These are phyloP conservation scores for Epiblema foenella DNA, from an alignment of 2,888 invertebrate species.

Conservation along the genomic window DNA sequence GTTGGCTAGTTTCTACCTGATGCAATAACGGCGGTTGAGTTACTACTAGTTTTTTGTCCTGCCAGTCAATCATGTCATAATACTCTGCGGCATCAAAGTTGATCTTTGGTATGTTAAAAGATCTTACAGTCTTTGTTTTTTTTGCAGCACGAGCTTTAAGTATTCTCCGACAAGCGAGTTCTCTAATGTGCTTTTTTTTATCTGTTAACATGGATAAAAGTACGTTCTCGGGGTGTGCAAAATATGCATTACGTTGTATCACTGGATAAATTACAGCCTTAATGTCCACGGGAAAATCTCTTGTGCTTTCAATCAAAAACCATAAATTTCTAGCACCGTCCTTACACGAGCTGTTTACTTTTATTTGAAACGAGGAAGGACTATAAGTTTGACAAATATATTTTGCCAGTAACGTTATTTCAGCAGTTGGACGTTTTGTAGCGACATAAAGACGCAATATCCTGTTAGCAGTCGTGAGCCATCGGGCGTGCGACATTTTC, in stretches of 20 bases:
- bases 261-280: slow-evolving; percentile 3
- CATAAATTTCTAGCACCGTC: slow-evolving; percentile 19
- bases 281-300: slow-evolving; percentile 8
- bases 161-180: not conserved
- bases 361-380: slow-evolving; percentile 14
- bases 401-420: not conserved
- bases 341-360: slow-evolving; percentile 10
- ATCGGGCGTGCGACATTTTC: slow-evolving; percentile 45
- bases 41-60: too few relatives aligned
- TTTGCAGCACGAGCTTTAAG: not conserved
- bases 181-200: not conserved
- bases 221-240: slow-evolving; percentile 3
- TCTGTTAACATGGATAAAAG: not conserved
- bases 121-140: not conserved
- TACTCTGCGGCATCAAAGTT: slow-evolving; percentile 15
- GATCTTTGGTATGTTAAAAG: slow-evolving; percentile 9
- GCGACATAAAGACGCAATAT: slow-evolving; percentile 45
- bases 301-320: slow-evolving; percentile 10
- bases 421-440: slow-evolving; percentile 17
- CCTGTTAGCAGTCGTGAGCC: slow-evolving; percentile 46
- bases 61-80: too few relatives aligned
- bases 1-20: too few relatives aligned
- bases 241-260: slow-evolving; percentile 5
- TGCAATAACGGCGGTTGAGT: too few relatives aligned
- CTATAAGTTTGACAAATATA: slow-evolving; percentile 16